Conservation (phyloP, 1,140 invertebrate species). For the Bombus terrestris region DNA sequence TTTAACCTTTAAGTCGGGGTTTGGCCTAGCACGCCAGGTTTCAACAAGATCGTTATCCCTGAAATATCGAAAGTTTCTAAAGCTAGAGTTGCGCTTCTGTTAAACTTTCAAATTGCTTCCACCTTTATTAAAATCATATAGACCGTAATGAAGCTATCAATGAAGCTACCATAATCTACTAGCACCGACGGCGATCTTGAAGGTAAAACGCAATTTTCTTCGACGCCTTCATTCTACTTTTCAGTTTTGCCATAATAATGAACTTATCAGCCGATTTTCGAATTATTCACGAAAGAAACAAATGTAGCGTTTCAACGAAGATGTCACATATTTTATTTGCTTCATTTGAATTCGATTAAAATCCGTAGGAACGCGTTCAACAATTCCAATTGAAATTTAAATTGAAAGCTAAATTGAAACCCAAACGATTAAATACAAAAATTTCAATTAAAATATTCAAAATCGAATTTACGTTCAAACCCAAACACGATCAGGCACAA, state of each 20-base stretch:
- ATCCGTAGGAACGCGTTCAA: too few species aligned
- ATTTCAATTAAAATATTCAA: neutral
- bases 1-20: slow-evolving; percentile 48
- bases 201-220: neutral
- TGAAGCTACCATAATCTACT: neutral
- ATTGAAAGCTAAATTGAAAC: too few species aligned
- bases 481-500: too few species aligned
- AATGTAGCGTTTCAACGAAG: too few species aligned
- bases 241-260: neutral
- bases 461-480: neutral
- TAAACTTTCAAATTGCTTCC: slow-evolving; percentile 57
- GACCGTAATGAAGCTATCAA: slow-evolving; percentile 42
- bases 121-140: slow-evolving; percentile 58
- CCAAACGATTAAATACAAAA: neutral
- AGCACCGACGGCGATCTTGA: neutral
- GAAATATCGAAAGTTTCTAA: slow-evolving; percentile 56
- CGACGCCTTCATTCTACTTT: neutral
- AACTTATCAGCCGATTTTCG: too few species aligned
- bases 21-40: slow-evolving; percentile 25
- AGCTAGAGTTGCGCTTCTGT: slow-evolving; percentile 5
- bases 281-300: too few species aligned
- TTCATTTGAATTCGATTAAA: too few species aligned
- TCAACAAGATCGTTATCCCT: slow-evolving; percentile 58
- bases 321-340: too few species aligned
- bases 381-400: neutral